Evolutionary conservation across 2,888 invertebrate species (phyloP).

Genomic region (Sericinus montela): DNA sequence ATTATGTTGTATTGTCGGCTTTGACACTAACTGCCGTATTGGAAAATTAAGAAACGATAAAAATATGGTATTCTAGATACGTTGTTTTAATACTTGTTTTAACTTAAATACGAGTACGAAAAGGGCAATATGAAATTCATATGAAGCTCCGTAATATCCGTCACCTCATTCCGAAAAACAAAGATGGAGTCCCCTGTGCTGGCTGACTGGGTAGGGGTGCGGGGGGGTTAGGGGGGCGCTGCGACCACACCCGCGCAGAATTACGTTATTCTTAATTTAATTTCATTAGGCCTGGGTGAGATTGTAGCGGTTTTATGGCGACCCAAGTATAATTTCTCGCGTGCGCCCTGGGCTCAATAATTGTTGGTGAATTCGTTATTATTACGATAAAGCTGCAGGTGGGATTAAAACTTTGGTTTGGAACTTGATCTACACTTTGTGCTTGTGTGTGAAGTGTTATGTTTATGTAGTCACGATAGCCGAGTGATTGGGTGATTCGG

Average conservation of each 20-base stretch:
- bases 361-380: slow-evolving; percentile 30
- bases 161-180: slow-evolving; percentile 34
- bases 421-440: neutral
- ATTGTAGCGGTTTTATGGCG: slow-evolving; percentile 43
- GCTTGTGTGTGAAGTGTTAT: too few relatives aligned
- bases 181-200: slow-evolving; percentile 44
- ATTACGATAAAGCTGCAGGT: neutral
- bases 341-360: slow-evolving; percentile 25
- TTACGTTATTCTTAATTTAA: slow-evolving; percentile 72
- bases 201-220: slow-evolving; percentile 15
- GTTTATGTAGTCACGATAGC: too few relatives aligned
- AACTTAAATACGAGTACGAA: too few relatives aligned
- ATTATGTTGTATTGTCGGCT: too few relatives aligned
- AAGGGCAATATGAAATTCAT: neutral
- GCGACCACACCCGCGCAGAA: slow-evolving; percentile 36
- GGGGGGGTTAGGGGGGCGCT: slow-evolving; percentile 19
- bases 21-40: too few relatives aligned
- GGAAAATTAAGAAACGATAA: too few relatives aligned
- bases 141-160: slow-evolving; percentile 13
- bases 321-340: slow-evolving; percentile 37
- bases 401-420: neutral
- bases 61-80: too few relatives aligned
- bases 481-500: too few relatives aligned
- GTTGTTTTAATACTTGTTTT: too few relatives aligned
- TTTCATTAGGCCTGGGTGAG: slow-evolving; percentile 64